Percentiles rank a stretch among this genome's conserved stretches.
Evolutionary conservation across 2,113 vertebrate species (phyloP).

Genomic region (Vombatus ursinus): DNA sequence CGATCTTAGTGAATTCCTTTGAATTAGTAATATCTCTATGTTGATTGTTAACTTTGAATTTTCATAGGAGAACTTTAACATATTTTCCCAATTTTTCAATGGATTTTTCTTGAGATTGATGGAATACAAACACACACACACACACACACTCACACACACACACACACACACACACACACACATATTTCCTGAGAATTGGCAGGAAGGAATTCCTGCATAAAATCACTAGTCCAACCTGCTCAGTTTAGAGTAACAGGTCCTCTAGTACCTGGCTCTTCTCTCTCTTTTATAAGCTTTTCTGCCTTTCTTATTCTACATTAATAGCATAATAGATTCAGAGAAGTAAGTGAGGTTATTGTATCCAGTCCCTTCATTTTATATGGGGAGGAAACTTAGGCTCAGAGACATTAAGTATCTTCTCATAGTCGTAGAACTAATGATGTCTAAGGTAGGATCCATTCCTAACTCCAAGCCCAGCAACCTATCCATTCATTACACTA

Average conservation of each 20-base stretch:
- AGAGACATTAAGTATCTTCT: not conserved
- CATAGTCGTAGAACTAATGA: not conserved
- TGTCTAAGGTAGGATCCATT: not conserved
- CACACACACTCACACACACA: too few relatives aligned
- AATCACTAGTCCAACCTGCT: not conserved
- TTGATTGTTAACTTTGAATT: not conserved
- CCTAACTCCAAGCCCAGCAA: not conserved
- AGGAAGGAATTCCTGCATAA: not conserved
- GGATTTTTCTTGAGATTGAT: not conserved
- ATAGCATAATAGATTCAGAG: not conserved
- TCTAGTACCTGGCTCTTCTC: not conserved
- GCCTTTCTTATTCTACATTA: not conserved
- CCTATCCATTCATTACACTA: not conserved
- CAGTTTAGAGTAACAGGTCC: not conserved
- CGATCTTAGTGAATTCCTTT: not conserved
- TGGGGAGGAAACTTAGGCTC: too few relatives aligned
- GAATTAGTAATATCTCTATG: not conserved
- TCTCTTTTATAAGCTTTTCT: not conserved
- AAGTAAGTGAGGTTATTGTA: too few relatives aligned
- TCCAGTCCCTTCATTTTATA: too few relatives aligned
- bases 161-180: too few relatives aligned
- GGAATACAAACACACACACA: too few relatives aligned
- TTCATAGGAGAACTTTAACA: not conserved
- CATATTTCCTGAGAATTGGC: not conserved
- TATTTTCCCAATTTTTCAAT: not conserved